Evolutionary conservation across 92 coral and sea anemone genomes (phyloP).

Genomic region (Phenganax marumi): DNA sequence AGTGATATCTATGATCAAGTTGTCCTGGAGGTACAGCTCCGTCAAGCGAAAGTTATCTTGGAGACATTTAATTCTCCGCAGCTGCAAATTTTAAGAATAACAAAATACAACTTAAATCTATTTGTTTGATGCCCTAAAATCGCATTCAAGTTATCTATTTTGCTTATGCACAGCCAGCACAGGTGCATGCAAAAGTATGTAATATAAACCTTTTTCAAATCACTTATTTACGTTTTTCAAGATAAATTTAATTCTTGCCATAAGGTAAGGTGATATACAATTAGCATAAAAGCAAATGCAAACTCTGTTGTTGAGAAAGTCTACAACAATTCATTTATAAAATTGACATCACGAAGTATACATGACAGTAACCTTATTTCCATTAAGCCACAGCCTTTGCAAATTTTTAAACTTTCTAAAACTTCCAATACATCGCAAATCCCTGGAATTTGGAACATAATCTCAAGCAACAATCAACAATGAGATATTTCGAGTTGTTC

Average conservation of each 20-base stretch:
- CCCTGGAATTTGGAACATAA: conserved; percentile 40
- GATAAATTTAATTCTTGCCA: too few species aligned
- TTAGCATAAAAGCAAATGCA: too few species aligned
- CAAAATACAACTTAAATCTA: background rate
- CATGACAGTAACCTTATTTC: conserved; percentile 69
- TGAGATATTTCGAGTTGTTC: too few species aligned
- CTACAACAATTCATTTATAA: too few species aligned
- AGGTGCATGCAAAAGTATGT: too few species aligned
- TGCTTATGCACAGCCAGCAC: too few species aligned
- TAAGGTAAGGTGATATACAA: too few species aligned
- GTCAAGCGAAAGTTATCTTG: conserved; percentile 68
- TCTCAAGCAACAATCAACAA: too few species aligned
- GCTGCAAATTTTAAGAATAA: conserved; percentile 40
- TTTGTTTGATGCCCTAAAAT: background rate
- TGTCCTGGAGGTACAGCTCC: conserved; percentile 84
- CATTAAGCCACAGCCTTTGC: conserved; percentile 89
- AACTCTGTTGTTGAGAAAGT: too few species aligned
- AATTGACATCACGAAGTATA: background rate
- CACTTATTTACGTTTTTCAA: too few species aligned
- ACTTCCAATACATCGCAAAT: conserved; percentile 63
- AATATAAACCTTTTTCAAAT: too few species aligned
- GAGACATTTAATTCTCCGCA: conserved; percentile 76
- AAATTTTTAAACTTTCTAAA: conserved; percentile 70
- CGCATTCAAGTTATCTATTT: too few species aligned
- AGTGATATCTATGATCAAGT: conserved; percentile 74